Percentiles rank a stretch among this genome's conserved stretches.
Conservation (phyloP, 1,140 invertebrate genomes). For the Drosophila kepulauana region DNA sequence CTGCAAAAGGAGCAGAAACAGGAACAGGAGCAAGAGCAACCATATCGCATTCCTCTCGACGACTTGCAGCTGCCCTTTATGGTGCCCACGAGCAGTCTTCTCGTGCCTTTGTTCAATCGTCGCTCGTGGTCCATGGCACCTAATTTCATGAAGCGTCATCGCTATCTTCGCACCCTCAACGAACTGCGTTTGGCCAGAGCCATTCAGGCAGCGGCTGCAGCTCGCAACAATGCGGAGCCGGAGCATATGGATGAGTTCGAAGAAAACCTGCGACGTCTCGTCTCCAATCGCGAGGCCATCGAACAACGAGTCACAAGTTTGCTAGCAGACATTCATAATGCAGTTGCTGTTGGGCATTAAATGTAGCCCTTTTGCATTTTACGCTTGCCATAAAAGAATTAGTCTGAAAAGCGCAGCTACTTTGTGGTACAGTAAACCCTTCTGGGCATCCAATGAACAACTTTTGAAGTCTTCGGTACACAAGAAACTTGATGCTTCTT, state of each 20-base stretch:
- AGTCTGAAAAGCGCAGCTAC: no score
- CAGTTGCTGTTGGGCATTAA: background rate
- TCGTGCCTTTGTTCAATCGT: constrained; percentile 11
- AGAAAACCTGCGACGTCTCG: constrained; percentile 24
- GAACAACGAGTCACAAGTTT: constrained; percentile 18
- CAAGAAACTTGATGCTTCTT: no score
- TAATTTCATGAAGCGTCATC: background rate
- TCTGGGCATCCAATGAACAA: no score
- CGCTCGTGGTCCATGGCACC: background rate
- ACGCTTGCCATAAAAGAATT: background rate
- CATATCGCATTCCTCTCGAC: background rate
- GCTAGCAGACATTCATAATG: background rate
- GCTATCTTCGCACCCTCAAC: constrained; percentile 19
- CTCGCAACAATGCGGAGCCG: background rate
- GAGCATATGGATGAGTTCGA: constrained; percentile 5
- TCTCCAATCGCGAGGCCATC: constrained; percentile 27
- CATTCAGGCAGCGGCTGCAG: constrained; percentile 1
- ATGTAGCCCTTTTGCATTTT: background rate
- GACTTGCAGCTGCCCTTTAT: constrained; percentile 13
- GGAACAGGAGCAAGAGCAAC: background rate
- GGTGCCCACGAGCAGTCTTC: constrained; percentile 1
- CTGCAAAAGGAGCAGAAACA: background rate
- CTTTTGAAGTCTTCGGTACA: no score
- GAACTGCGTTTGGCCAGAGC: constrained; percentile 19
- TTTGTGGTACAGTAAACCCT: no score